These are phyloP conservation scores for Ascidia mentula DNA, from an alignment of 23 tunicate genomes.

Conservation along the genomic window DNA sequence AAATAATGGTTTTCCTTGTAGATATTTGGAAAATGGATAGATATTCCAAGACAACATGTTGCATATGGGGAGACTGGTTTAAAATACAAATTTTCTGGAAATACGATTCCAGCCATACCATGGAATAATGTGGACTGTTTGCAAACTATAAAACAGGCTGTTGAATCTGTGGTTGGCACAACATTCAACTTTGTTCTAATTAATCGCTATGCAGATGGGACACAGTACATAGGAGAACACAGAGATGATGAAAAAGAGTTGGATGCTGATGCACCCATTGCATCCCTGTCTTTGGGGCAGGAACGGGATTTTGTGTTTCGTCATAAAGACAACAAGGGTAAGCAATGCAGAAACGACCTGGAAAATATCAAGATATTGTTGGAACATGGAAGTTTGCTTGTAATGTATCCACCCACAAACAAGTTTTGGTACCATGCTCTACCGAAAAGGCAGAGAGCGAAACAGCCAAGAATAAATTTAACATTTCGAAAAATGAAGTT, in stretches of 20 bases:
- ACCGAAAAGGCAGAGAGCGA: slow-evolving; percentile 25
- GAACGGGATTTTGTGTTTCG: slow-evolving; percentile 51
- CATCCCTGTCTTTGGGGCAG: slow-evolving; percentile 66
- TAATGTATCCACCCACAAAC: slow-evolving; percentile 69
- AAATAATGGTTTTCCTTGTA: neutral
- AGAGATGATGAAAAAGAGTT: slow-evolving; percentile 67
- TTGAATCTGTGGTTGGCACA: slow-evolving; percentile 26
- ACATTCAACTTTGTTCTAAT: slow-evolving; percentile 50
- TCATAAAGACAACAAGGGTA: slow-evolving; percentile 48
- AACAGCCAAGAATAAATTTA: slow-evolving; percentile 44
- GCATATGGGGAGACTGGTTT: slow-evolving; percentile 44
- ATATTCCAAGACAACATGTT: slow-evolving; percentile 56
- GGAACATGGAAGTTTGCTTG: slow-evolving; percentile 36
- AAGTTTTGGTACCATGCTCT: slow-evolving; percentile 56
- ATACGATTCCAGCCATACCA: slow-evolving; percentile 45
- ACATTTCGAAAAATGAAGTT: slow-evolving; percentile 43
- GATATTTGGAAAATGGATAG: slow-evolving; percentile 43
- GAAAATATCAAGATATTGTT: neutral
- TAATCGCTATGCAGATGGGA: slow-evolving; percentile 52
- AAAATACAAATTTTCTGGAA: slow-evolving; percentile 43
- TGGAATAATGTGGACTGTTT: slow-evolving; percentile 25
- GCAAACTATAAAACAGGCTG: slow-evolving; percentile 21
- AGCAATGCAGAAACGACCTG: slow-evolving; percentile 22
- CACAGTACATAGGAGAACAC: slow-evolving; percentile 67
- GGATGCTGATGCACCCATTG: slow-evolving; percentile 42